Conservation (phyloP, 1,140 invertebrate species). For the Elymnias hypermnestra region DNA sequence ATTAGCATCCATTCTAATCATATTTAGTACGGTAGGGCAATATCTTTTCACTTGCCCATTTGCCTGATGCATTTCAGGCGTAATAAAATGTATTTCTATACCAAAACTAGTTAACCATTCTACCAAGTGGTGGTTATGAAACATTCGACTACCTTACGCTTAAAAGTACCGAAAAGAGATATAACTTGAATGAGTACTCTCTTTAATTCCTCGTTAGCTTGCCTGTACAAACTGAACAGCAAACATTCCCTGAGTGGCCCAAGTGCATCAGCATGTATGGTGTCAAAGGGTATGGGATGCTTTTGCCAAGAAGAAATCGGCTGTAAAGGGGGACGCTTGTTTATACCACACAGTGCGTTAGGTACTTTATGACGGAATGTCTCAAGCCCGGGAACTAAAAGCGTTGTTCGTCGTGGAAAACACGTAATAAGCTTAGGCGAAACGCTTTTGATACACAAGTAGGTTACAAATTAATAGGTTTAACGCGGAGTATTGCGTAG, state of each 20-base stretch:
- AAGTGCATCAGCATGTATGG: slow-evolving; percentile 7
- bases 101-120: slow-evolving; percentile 4
- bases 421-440: background rate
- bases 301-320: slow-evolving; percentile 15
- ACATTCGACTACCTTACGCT: slow-evolving; percentile 8
- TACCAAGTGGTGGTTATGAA: slow-evolving; percentile 3
- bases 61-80: slow-evolving; percentile 20
- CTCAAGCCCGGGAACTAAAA: slow-evolving; percentile 15
- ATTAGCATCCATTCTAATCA: slow-evolving; percentile 17
- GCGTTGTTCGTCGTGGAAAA: slow-evolving; percentile 16
- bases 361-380: slow-evolving; percentile 11
- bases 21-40: slow-evolving; percentile 12
- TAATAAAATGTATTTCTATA: slow-evolving; percentile 16
- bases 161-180: slow-evolving; percentile 13
- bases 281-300: slow-evolving; percentile 1
- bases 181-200: background rate
- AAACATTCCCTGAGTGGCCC: slow-evolving; percentile 5
- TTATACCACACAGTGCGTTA: slow-evolving; percentile 13
- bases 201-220: slow-evolving; percentile 2
- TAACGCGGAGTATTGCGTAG: slow-evolving; percentile 7
- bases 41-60: slow-evolving; percentile 20
- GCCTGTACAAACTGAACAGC: slow-evolving; percentile 8
- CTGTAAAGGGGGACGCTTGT: slow-evolving; percentile 5
- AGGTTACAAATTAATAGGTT: no score
- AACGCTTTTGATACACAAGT: slow-evolving; percentile 7